Percentiles rank a stretch among this genome's conserved stretches.
Evolutionary conservation across 2,797 vertebrate genomes (phyloP).

Genomic region (Characodon lateralis): DNA sequence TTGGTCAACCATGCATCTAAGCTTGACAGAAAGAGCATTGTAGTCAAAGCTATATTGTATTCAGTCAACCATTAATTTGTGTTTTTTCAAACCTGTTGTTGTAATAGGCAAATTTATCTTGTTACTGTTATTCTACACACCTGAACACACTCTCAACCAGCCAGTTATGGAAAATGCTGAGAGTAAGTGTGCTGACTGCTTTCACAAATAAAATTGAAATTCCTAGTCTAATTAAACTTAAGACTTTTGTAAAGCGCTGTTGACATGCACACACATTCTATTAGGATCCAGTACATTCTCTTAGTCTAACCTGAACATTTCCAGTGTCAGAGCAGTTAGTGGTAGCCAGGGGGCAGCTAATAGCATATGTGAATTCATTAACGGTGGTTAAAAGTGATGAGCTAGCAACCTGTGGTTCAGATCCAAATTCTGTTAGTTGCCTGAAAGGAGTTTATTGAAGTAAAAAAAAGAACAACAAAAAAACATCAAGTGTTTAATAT

Average conservation of each 20-base stretch:
- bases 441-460: not conserved
- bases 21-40: constrained; percentile 19
- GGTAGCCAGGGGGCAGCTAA: constrained; percentile 58
- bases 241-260: constrained; percentile 1
- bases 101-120: not conserved
- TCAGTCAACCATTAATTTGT: constrained; percentile 14
- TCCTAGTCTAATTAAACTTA: constrained; percentile 9
- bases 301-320: constrained; percentile 58
- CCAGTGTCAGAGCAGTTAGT: constrained; percentile 58
- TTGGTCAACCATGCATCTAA: constrained; percentile 44
- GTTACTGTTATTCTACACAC: not conserved
- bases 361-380: constrained; percentile 62
- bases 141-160: constrained; percentile 2
- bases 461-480: not conserved
- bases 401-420: constrained; percentile 67
- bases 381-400: constrained; percentile 50
- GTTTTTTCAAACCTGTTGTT: constrained; percentile 4
- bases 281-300: constrained; percentile 18
- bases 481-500: not conserved
- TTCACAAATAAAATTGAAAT: constrained; percentile 1
- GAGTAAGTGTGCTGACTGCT: not conserved
- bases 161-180: not conserved
- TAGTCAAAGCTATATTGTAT: constrained; percentile 11
- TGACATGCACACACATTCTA: constrained; percentile 5
- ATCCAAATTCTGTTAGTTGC: constrained; percentile 30